These are phyloP conservation scores for Salminus brasiliensis DNA, from an alignment of 2,113 vertebrate species.

Conservation along the genomic window DNA sequence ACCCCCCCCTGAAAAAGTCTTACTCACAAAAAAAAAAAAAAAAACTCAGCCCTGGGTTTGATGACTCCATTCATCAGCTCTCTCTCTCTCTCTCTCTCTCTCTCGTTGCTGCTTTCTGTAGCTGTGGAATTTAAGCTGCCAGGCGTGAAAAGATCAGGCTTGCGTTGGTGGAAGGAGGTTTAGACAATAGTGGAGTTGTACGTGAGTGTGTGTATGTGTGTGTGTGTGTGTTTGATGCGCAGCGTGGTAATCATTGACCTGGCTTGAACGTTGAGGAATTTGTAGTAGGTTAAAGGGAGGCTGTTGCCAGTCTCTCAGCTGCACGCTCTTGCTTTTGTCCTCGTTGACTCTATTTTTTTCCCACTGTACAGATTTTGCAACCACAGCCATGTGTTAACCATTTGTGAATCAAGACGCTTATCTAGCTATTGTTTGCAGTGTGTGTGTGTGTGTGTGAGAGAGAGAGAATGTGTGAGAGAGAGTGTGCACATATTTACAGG, in stretches of 20 bases:
- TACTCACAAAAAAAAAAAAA: no score
- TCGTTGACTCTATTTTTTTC: background rate
- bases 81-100: no score
- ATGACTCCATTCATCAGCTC: background rate
- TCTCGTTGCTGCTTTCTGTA: background rate
- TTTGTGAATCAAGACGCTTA: conserved; percentile 42
- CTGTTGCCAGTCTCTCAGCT: background rate
- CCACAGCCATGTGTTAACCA: conserved; percentile 60
- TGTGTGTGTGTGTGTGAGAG: conserved; percentile 53
- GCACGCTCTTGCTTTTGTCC: background rate
- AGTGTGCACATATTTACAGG: background rate
- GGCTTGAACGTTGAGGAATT: background rate
- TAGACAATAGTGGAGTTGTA: background rate
- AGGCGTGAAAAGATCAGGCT: background rate
- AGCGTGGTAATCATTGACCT: background rate
- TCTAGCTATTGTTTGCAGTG: conserved; percentile 39
- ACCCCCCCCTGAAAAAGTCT: background rate
- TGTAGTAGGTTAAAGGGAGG: conserved; percentile 4
- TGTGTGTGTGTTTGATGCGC: background rate
- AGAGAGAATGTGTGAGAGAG: no score
- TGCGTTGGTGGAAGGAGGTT: background rate
- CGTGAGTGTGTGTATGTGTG: background rate
- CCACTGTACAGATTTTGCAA: conserved; percentile 32
- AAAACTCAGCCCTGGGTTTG: background rate
- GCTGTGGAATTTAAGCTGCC: background rate